Evolutionary conservation across 2,113 vertebrate species (phyloP), one percentile per base, ranked within the genome.

Genomic region (Spea bombifrons): DNA sequence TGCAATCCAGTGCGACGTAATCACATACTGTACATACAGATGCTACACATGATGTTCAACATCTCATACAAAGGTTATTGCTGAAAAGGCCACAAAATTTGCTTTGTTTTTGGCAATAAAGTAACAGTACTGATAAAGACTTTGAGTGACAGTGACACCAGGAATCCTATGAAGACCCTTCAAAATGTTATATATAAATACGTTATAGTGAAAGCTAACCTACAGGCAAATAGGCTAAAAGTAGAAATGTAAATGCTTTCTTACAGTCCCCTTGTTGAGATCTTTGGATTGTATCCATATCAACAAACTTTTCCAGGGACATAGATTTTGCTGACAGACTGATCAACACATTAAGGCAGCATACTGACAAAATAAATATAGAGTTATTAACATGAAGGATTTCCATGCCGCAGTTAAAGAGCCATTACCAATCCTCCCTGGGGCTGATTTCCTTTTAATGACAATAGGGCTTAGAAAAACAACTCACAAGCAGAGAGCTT

Each of bases 241-340:
- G 30, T 30, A 30, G 30, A 30, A 30, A 30, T 30, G 30, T 30
- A 30, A 30, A 59, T 59, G 15, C 15, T 59, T 59, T 59, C 10
- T 59, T 61, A 48, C 71, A 61, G 7, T 47, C 4, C 55, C 55
- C 47, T 73, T 17, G 43, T 15, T 73, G 45, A 46, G 44, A 73
- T 55, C 45, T 59, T 17, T 63, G 8, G 72, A 73, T 55, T 61
- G 59, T 63, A 73, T 73, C 72, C 8, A 57, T 46, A 73, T 63
- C n/a, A 63, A 6, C 61, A 55, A 44, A 5, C 43, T 73, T 59
- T 73, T 61, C 43, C 46, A 53, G 44, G 15, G 46, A 57, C 16
- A 63, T 46, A 10, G 59, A 59, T 64, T 47, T 47, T 17, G 61
- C 30, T 64, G 72, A 63, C 59, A 65, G 47, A n/a, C 30, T 13